Evolutionary conservation across 2,888 invertebrate species (phyloP), one percentile per base, ranked within the genome.

Genomic region (Ditula angustiorana): DNA sequence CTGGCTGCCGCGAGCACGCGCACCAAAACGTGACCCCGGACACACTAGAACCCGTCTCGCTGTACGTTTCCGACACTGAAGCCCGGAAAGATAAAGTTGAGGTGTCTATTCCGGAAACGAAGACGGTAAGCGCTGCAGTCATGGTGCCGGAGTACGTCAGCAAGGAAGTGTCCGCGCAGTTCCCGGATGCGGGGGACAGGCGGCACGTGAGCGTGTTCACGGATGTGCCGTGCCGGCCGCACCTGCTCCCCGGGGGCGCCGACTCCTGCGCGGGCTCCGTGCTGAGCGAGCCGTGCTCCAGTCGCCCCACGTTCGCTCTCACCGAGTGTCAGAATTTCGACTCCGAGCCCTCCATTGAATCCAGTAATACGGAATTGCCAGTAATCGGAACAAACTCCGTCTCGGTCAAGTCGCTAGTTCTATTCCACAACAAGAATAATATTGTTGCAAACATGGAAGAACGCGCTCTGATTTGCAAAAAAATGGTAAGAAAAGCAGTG

Each of bases 151-250:
- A 65, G 13, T 75, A 66, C 57, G 75, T 69, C 8, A 87, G 90
- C 64, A 89, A 89, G 76, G 86, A 85, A 79, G 81, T 87, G 5
- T 76, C 68, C 61, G 85, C 71, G 4, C 74, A 80, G 61, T 49
- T 82, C 5, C 61, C 68, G 13, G 72, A 13, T 8, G 33, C 35
- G 7, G 23, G 46, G 1, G 46, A 11, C 33, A 1, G 7, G 26
- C 47, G 23, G 47, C 50, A 50, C n/a, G 33, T 21, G n/a, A 19
- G 8, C 33, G 52, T 52, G 30, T 11, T n/a, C 21, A 23, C 86
- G 1, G 82, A 86, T 37, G 80, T 79, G 19, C 81, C 85, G 1
- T 86, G 87, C 0, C 71, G 68, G 5, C 30, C 19, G 50, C 30
- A 19, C 19, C 1, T 30, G 21, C 19, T 30, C 24, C 46, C 44